Percentiles rank a stretch among this genome's conserved stretches.
phyloP scores from a whole-genome alignment of 2,797 vertebrate genomes.

The Halcyon chelicuti region DNA sequence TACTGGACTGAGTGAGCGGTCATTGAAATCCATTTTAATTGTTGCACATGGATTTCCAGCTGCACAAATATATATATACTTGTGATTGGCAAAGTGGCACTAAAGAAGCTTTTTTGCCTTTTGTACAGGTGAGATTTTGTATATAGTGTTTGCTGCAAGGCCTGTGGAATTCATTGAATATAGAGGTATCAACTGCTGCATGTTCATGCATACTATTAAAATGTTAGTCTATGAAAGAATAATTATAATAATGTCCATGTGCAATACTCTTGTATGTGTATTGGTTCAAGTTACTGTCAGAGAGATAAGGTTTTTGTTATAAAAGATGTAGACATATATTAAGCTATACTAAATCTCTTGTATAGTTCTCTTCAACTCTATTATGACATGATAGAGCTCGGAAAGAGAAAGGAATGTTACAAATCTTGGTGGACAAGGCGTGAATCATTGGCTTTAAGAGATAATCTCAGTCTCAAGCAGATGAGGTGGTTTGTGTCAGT shows the following conservation, averaged over 20 bases:
- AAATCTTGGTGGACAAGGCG: constrained; percentile 51
- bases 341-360: constrained; percentile 82
- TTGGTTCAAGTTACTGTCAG: constrained; percentile 85
- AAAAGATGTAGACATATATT: constrained; percentile 81
- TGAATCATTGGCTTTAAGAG: constrained; percentile 62
- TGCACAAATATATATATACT: constrained; percentile 82
- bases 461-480: constrained; percentile 42
- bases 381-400: constrained; percentile 65
- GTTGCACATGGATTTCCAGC: constrained; percentile 81
- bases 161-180: constrained; percentile 88
- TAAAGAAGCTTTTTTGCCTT: constrained; percentile 83
- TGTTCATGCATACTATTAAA: constrained; percentile 88
- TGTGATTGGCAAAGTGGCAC: constrained; percentile 84
- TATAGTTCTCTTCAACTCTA: constrained; percentile 80
- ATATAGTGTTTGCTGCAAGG: constrained; percentile 88
- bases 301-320: constrained; percentile 79
- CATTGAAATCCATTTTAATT: constrained; percentile 82
- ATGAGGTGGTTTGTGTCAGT: constrained; percentile 59
- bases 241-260: constrained; percentile 89
- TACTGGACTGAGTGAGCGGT: constrained; percentile 84
- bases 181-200: constrained; percentile 89
- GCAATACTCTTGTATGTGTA: constrained; percentile 90
- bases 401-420: constrained; percentile 65
- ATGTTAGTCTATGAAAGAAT: constrained; percentile 87
- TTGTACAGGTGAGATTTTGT: constrained; percentile 86